These are phyloP conservation scores for Chauna torquata DNA, from an alignment of 2,113 vertebrate species.

Conservation along the genomic window DNA sequence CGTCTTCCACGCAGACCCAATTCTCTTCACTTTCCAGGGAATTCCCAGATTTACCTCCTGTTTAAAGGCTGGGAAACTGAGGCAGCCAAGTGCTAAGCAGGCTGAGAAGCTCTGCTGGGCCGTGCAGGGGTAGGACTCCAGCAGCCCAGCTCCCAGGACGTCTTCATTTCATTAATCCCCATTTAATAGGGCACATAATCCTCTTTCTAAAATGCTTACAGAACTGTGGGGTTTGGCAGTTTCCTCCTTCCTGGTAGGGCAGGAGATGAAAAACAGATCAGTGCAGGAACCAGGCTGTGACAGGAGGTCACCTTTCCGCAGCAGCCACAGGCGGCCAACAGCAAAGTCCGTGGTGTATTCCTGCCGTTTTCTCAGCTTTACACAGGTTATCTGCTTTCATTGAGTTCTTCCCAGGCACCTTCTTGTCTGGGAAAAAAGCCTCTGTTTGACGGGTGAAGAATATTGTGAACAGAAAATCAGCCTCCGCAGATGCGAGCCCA, in stretches of 20 bases:
- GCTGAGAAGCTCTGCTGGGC: not conserved
- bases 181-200: constrained; percentile 5
- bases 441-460: not conserved
- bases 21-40: not conserved
- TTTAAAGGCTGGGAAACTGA: fast-evolving
- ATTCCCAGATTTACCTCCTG: not conserved
- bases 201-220: not conserved
- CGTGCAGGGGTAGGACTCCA: not conserved
- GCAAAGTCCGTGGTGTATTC: not conserved
- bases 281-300: not conserved
- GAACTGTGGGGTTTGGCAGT: not conserved
- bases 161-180: constrained; percentile 10
- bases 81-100: not conserved
- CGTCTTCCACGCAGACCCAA: fast-evolving
- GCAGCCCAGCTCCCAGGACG: not conserved
- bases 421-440: not conserved
- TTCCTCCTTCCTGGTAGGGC: not conserved
- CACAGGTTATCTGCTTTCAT: not conserved
- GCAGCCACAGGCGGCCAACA: fast-evolving
- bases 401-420: not conserved
- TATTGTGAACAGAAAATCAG: not conserved
- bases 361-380: not conserved
- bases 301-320: not conserved
- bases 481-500: not conserved
- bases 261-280: not conserved